Evolutionary conservation across 2,797 vertebrate genomes (phyloP), one percentile per base, ranked within the genome.

Genomic region (Gambelia wislizenii): DNA sequence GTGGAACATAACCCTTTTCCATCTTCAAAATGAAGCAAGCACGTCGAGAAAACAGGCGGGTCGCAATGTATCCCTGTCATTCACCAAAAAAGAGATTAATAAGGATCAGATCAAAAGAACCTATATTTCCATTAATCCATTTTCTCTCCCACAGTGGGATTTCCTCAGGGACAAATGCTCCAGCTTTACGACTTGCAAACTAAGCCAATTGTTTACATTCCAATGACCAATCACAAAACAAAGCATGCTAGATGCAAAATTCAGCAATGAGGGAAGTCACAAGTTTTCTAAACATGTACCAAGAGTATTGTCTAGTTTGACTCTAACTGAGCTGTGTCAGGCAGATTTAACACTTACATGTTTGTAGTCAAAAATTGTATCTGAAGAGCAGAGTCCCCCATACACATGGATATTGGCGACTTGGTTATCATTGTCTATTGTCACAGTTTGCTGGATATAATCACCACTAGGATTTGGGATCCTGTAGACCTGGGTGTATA

Each of bases 11-110:
- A 0, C 83, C 6, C 78, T 92, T 94, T 13, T 94, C 3, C 86
- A 97, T 96, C 86, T 97, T 96, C 94, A 97, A 13, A 82, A 97
- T 83, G 16, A 94, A 97, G 89, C 97, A 97, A 86, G 97, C 96
- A 9, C 93, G 93, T 6, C 88, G 75, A 69, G 97, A 94, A 14
- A 97, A 89, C 0, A 97, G 0, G 59, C 91, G 94, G 12, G 95
- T 94, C 2, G 96, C 97, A 2, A 97, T 92, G 8, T 97, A 97
- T 0, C 95, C 95, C 97, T 97, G 92, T 0, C 0, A 33, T 25
- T 56, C 18, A 59, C 56, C 89, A 14, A 54, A 22, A 64, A 93
- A 9, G 30, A 80, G 42, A 67, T 6, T 1, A 56, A 54, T 20
- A 36, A 20, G 67, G 49, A 12, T n/a, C 72, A 12, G 3, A 36